Evolutionary conservation across 2,113 vertebrate species (phyloP), one percentile per base, ranked within the genome.

Genomic region (Sprattus sprattus): DNA sequence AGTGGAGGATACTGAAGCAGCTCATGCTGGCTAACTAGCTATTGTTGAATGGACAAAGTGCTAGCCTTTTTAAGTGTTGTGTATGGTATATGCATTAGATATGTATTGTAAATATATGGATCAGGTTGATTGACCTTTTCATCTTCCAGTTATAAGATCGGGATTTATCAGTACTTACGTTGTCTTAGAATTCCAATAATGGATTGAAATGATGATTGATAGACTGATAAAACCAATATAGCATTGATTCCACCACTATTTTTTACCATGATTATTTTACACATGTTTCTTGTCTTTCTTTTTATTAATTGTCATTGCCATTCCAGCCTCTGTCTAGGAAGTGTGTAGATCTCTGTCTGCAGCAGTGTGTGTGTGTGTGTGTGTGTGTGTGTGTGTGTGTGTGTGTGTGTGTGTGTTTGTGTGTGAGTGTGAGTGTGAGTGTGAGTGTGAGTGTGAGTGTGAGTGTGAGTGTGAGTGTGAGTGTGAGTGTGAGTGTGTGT

Each of bases 311-410:
- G 60, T 64, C 8, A 8, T n/a, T 25, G 8, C 28, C 25, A 39
- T 75, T 39, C 28, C 28, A 13, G 11, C 10, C 39, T 16, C 7
- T 71, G 2, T 25, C 6, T 71, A 32, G 64, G 28, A 71, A 28
- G 15, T 89, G 85, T 85, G 85, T 88, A 88, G 89, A 86, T 57
- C 80, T 39, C 82, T 85, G n/a, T 10, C 54, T 78, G 47, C 87
- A 15, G 28, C 28, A 13, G 10, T 39, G 28, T 64, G n/a, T 83
- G 84, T 85, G 49, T 46, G 44, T 86, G 81, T 75, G 81, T 46
- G 83, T 32, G 28, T 15, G 67, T 32, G 67, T 39, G 13, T 15
- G 60, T n/a, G 60, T n/a, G 20, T 25, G 20, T 64, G 60, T n/a
- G 60, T 86, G 82, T 84, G 75, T 80, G 50, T 80, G 67, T 82